phyloP scores from a whole-genome alignment of 2,888 invertebrate genomes.

The Zygaena filipendulae region DNA sequence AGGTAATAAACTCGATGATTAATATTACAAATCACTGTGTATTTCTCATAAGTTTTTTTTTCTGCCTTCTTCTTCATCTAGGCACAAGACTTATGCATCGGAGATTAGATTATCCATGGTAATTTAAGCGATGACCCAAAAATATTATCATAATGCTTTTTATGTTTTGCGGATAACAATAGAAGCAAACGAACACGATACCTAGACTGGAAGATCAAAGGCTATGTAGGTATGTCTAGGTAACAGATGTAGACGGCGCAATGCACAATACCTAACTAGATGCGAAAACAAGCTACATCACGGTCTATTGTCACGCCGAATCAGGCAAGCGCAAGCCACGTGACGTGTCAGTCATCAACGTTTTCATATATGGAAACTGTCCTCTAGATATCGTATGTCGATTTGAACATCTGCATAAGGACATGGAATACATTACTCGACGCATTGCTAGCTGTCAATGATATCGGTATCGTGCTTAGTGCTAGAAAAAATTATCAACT shows the following conservation, averaged over 20 bases:
- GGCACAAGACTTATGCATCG: no score
- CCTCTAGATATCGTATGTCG: conserved; percentile 47
- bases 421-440: conserved; percentile 44
- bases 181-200: conserved; percentile 37
- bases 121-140: not conserved
- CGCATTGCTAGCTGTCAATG: conserved; percentile 35
- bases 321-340: no score
- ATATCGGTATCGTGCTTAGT: conserved; percentile 9
- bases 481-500: no score
- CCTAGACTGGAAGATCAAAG: conserved; percentile 31
- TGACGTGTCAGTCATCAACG: conserved; percentile 40
- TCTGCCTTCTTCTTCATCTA: no score
- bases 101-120: conserved; percentile 1
- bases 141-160: conserved; percentile 20
- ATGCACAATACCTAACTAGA: conserved; percentile 33
- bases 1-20: not conserved
- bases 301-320: not conserved
- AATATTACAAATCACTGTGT: no score
- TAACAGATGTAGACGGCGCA: conserved; percentile 30
- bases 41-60: no score
- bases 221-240: conserved; percentile 39
- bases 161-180: conserved; percentile 33
- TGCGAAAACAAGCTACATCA: no score
- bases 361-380: conserved; percentile 39
- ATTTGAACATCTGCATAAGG: conserved; percentile 44